Evolutionary conservation across 2,797 vertebrate species (phyloP), one percentile per base, ranked within the genome.

Genomic region (Sebastes miniatus): DNA sequence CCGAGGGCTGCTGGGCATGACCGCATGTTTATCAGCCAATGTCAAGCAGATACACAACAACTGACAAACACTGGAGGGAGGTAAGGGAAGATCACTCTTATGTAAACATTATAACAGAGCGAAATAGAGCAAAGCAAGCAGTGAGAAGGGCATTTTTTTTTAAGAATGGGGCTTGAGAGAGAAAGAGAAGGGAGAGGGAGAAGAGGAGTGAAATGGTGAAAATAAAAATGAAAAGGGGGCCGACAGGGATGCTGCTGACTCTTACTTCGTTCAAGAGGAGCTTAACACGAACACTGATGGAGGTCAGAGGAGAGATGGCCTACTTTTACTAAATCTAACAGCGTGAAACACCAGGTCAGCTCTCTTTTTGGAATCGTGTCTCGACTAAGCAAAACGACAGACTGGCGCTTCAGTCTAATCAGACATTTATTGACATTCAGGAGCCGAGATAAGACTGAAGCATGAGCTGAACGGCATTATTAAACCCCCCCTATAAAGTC

Each of bases 271-370:
- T 87, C 76, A 66, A 70, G 65, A 88, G 86, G 29, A 80, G 87
- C 82, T 87, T 78, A 81, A 84, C 79, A 63, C 64, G 75, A 91
- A 66, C 64, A 50, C 72, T 75, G 69, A 87, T 75, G 80, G 79
- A 79, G 91, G 87, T 91, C 88, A 90, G 85, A 76, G 68, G 83
- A 87, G 87, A 81, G 79, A 72, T 87, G 87, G 80, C 86, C 91
- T 89, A 90, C 86, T 91, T 93, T 83, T 64, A 56, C 73, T 77
- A 56, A 79, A 84, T 73, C 76, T 73, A 73, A 85, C 77, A 83
- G 79, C 18, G 2, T 39, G 78, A 83, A 76, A 85, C 87, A 78
- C 62, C 62, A 22, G 83, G 84, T 83, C 86, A 78, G 79, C 54
- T 80, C 69, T 57, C 31, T 71, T 77, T 43, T 64, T n/a, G 34